Conservation (phyloP, 2,797 vertebrate species). For the Mareca strepera region DNA sequence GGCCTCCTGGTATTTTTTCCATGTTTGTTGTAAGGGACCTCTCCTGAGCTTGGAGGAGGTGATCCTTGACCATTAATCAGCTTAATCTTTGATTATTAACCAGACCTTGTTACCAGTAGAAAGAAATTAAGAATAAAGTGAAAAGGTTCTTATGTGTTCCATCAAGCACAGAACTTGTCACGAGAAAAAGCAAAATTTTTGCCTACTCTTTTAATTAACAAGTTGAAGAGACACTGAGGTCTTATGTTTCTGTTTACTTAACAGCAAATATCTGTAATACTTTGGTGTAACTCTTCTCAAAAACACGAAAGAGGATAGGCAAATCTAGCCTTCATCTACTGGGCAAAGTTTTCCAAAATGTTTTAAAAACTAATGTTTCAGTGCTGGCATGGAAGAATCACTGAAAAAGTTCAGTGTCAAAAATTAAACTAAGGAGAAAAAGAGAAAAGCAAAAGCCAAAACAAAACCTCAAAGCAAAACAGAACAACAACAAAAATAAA, state of each 20-base stretch:
- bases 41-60: neutral
- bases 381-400: neutral
- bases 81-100: neutral
- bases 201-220: neutral
- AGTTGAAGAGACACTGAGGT: neutral
- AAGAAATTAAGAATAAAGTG: neutral
- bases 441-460: neutral
- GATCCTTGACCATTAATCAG: neutral
- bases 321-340: neutral
- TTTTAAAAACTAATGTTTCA: neutral
- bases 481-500: neutral
- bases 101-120: neutral
- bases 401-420: neutral
- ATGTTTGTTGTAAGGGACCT: neutral
- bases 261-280: neutral
- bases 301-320: neutral
- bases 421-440: neutral
- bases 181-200: neutral
- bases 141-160: neutral
- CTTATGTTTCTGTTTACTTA: neutral
- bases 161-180: neutral
- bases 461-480: neutral
- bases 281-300: neutral
- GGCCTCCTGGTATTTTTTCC: neutral
- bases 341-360: neutral